Evolutionary conservation across 2,888 invertebrate species (phyloP).

Genomic region (Eupeodes luniger): DNA sequence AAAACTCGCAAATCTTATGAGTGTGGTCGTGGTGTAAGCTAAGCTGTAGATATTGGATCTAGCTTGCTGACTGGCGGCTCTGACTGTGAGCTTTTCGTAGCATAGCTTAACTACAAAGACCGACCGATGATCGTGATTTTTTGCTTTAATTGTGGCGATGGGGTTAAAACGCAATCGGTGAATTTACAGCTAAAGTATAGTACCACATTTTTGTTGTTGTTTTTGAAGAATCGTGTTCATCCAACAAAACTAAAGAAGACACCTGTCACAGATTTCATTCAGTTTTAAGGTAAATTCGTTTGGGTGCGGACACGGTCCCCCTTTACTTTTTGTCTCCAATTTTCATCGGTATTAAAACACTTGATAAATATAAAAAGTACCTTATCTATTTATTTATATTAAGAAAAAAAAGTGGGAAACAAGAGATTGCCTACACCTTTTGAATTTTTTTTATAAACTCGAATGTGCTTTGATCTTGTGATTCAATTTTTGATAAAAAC

Average conservation of each 20-base stretch:
- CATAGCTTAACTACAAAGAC: background rate
- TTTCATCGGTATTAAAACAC: background rate
- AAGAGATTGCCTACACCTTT: background rate
- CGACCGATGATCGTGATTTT: background rate
- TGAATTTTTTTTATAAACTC: no score
- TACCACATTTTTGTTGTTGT: slow-evolving; percentile 7
- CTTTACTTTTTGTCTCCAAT: slow-evolving; percentile 7
- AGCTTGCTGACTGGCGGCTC: background rate
- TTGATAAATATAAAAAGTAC: background rate
- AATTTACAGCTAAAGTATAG: background rate
- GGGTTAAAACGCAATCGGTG: slow-evolving; percentile 10
- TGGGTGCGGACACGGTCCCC: slow-evolving; percentile 56
- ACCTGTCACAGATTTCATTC: slow-evolving; percentile 58
- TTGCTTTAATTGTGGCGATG: slow-evolving; percentile 13
- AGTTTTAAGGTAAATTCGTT: slow-evolving; percentile 64
- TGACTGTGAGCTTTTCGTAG: background rate
- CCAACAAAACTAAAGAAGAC: slow-evolving; percentile 42
- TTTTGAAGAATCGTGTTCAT: slow-evolving; percentile 30
- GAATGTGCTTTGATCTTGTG: slow-evolving; percentile 23
- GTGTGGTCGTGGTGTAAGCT: background rate
- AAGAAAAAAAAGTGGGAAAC: background rate
- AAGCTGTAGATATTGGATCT: background rate
- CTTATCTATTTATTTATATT: no score
- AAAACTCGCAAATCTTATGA: background rate
- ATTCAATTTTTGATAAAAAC: background rate